Percentiles rank a stretch among this genome's conserved stretches.
These are phyloP conservation scores for Bombus cullumanus DNA, from an alignment of 1,140 invertebrate species.

Conservation along the genomic window DNA sequence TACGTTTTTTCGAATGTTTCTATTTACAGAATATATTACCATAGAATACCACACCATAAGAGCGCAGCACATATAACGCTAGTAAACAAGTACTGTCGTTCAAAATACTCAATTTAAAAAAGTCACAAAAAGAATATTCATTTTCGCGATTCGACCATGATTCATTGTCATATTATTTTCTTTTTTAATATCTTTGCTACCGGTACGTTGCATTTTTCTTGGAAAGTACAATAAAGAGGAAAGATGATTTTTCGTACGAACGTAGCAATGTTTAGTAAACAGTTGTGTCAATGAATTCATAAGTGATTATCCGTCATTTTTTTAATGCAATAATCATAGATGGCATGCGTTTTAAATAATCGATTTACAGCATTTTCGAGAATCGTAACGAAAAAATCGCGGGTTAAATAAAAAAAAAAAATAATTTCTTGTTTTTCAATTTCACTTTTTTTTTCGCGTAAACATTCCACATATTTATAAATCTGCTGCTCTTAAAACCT, in stretches of 20 bases:
- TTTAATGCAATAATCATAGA: background rate
- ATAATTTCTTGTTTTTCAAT: background rate
- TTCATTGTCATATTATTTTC: background rate
- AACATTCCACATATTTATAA: slow-evolving; percentile 50
- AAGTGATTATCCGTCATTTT: background rate
- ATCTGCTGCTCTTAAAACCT: slow-evolving; percentile 61
- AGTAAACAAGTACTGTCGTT: slow-evolving; percentile 45
- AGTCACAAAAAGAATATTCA: background rate
- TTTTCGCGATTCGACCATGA: background rate
- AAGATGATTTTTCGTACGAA: background rate
- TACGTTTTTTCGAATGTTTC: slow-evolving; percentile 59
- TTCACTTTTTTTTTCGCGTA: background rate
- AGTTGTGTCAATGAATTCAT: background rate
- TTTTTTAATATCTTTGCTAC: slow-evolving; percentile 3
- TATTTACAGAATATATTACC: slow-evolving; percentile 50
- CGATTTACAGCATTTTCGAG: background rate
- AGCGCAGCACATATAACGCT: slow-evolving; percentile 62
- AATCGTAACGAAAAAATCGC: slow-evolving; percentile 3
- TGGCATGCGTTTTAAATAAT: background rate
- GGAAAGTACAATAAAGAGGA: background rate
- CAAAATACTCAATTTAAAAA: slow-evolving; percentile 11
- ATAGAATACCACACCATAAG: slow-evolving; percentile 46
- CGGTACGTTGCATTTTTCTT: background rate
- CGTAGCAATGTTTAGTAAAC: background rate
- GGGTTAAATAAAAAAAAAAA: background rate